Percentiles rank a stretch among this genome's conserved stretches.
These are phyloP conservation scores for Ectobius pallidus DNA, from an alignment of 2,888 invertebrate species.

Conservation along the genomic window DNA sequence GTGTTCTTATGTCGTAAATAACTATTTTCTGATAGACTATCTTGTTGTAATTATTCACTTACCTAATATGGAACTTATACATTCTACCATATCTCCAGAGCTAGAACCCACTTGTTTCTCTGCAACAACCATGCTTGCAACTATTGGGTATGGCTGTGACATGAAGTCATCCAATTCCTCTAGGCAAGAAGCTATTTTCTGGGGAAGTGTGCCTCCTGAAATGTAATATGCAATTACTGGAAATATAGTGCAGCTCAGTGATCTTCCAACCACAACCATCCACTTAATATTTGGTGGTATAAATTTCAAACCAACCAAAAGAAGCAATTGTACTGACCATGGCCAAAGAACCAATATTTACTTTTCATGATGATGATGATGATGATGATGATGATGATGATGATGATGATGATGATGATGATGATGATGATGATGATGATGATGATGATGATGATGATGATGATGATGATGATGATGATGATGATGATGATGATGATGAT, in stretches of 20 bases:
- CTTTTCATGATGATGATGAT: not conserved
- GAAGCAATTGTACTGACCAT: not conserved
- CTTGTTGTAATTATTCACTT: too few relatives aligned
- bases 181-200: slow-evolving; percentile 85
- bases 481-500: not conserved
- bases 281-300: not conserved
- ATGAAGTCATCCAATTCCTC: slow-evolving; percentile 72
- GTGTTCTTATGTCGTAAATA: too few relatives aligned
- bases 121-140: too few relatives aligned
- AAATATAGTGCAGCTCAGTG: not conserved
- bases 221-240: too few relatives aligned
- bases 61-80: too few relatives aligned
- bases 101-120: slow-evolving; percentile 71
- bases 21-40: too few relatives aligned
- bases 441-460: not conserved
- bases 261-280: not conserved
- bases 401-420: not conserved
- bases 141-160: slow-evolving; percentile 67
- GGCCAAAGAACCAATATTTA: not conserved
- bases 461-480: not conserved
- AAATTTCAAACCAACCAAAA: not conserved
- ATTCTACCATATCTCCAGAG: slow-evolving; percentile 72
- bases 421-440: not conserved
- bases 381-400: not conserved
- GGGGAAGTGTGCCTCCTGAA: slow-evolving; percentile 78